phyloP scores from a whole-genome alignment of 2,797 vertebrate species.

The Dallia pectoralis region DNA sequence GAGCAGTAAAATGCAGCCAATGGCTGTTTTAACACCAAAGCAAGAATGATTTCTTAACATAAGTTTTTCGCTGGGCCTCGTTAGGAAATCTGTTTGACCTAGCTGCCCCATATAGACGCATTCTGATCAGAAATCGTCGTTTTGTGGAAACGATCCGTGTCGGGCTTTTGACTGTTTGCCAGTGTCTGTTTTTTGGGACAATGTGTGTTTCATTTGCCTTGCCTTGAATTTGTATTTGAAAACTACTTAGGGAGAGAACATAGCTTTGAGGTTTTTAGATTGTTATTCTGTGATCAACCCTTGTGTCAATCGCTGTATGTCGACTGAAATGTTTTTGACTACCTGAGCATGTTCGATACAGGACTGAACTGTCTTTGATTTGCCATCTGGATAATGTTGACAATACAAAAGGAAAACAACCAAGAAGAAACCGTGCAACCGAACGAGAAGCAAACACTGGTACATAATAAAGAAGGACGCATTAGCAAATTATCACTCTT shows the following conservation, averaged over 20 bases:
- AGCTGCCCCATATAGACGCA: no score
- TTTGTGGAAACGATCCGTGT: no score
- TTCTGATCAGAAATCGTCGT: no score
- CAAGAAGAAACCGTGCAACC: conserved; percentile 20
- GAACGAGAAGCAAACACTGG: conserved; percentile 39
- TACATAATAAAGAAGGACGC: conserved; percentile 55
- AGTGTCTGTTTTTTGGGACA: conserved; percentile 32
- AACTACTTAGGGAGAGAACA: conserved; percentile 7
- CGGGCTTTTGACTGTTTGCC: conserved; percentile 13
- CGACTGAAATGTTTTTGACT: conserved; percentile 21
- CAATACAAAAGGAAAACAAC: conserved; percentile 32
- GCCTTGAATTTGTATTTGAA: conserved; percentile 35
- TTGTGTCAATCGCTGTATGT: conserved; percentile 8
- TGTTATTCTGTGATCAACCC: conserved; percentile 10
- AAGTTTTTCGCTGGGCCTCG: no score
- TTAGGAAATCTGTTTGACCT: no score
- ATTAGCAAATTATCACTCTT: conserved; percentile 20
- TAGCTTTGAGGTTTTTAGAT: conserved; percentile 7
- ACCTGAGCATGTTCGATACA: conserved; percentile 56
- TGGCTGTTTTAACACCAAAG: no score
- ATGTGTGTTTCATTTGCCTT: conserved; percentile 42
- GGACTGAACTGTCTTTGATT: conserved; percentile 30
- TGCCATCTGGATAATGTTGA: conserved; percentile 34
- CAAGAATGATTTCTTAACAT: no score
- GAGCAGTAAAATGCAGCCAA: no score